Evolutionary conservation across 2,113 vertebrate species (phyloP), one percentile per base, ranked within the genome.

Genomic region (Poecile atricapillus): DNA sequence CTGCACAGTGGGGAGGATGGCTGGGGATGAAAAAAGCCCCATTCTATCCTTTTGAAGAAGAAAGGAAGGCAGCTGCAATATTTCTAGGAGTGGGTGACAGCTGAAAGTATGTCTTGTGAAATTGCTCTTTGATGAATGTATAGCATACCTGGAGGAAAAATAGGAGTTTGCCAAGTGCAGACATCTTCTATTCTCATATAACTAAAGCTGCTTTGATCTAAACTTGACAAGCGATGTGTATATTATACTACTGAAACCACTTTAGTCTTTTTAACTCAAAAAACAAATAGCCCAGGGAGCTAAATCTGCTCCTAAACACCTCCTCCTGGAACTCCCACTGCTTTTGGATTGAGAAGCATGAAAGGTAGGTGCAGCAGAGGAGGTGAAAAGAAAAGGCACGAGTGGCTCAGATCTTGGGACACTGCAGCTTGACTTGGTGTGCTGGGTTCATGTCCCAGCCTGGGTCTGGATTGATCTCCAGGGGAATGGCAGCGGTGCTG

Each of bases 211-310:
- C 91, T 93, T 96, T 94, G 93, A 95, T 93, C 88, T 92, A 41
- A 92, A 78, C 59, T 88, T 95, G 96, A 96, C 93, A 96, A 89
- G 49, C 19, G 4, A 94, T 97, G 78, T 93, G 93, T 94, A 11
- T 92, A 86, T 95, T 95, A 47, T 71, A 77, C 71, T 65, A 43
- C 63, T 77, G 87, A 83, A 94, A 85, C 44, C 43, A 58, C 79
- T 92, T 95, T 27, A 70, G 62, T 90, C 68, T 83, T 96, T 95
- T 87, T 78, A 90, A 58, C 83, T 88, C n/a, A 52, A 86, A 89
- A 94, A 87, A 49, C 82, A 96, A 93, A 93, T 89, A 96, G 75
- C 96, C 81, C 37, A 89, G 75, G 37, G 86, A 90, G 30, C 52
- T 82, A 89, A 96, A 75, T 83, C 81, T 93, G 35, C 73, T 93